phyloP scores from a whole-genome alignment of 2,888 invertebrate genomes.

The Coenonympha glycerion region DNA sequence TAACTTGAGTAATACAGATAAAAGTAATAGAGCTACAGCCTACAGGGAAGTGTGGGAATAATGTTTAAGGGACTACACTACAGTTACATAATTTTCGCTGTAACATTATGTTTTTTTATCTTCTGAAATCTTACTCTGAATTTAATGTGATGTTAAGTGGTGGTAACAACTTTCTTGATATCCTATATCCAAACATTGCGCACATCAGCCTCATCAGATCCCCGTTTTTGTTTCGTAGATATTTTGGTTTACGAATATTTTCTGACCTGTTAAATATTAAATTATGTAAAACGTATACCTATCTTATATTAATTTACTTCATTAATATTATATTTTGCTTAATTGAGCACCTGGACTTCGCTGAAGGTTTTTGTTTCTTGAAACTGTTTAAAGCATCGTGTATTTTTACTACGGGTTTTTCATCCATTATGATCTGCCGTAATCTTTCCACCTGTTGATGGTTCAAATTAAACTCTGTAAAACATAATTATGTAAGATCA shows the following conservation, averaged over 20 bases:
- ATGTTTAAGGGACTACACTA: too few relatives aligned
- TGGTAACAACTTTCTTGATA: constrained; percentile 39
- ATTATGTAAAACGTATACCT: too few relatives aligned
- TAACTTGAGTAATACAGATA: not conserved
- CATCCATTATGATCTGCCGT: constrained; percentile 48
- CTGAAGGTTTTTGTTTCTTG: constrained; percentile 32
- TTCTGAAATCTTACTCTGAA: constrained; percentile 39
- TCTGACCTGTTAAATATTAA: constrained; percentile 7
- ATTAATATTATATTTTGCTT: not conserved
- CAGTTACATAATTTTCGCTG: too few relatives aligned
- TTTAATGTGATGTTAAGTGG: constrained; percentile 40
- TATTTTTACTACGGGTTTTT: constrained; percentile 48
- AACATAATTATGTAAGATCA: not conserved
- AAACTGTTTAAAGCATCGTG: constrained; percentile 56
- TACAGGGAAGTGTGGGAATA: too few relatives aligned
- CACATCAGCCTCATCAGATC: constrained; percentile 36
- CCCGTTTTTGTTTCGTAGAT: constrained; percentile 19
- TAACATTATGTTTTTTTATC: not conserved
- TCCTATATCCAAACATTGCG: constrained; percentile 46
- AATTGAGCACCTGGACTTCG: constrained; percentile 19
- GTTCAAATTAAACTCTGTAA: not conserved
- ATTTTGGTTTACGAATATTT: not conserved
- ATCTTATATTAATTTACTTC: not conserved
- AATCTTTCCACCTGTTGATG: constrained; percentile 50
- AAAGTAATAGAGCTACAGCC: too few relatives aligned